A percentile compares a stretch with the other conserved stretches of the same genome.
phyloP scores from a whole-genome alignment of 2,797 vertebrate genomes.

The Poecilia gillii region DNA sequence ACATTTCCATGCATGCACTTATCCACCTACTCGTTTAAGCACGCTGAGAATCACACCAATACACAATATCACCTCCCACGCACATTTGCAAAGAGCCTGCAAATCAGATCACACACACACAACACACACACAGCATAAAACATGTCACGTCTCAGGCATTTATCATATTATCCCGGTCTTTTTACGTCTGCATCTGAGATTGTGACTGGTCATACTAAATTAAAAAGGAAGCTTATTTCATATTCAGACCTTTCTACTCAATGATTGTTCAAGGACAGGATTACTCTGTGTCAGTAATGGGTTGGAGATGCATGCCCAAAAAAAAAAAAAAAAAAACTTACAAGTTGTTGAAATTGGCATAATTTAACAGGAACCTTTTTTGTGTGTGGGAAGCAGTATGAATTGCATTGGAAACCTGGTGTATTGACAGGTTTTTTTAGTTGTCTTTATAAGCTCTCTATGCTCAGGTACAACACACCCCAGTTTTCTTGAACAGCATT shows the following conservation, averaged over 20 bases:
- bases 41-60: slow-evolving; percentile 32
- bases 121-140: slow-evolving; percentile 13
- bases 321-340: background rate
- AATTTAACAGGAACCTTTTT: slow-evolving; percentile 20
- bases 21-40: slow-evolving; percentile 54
- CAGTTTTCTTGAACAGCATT: slow-evolving; percentile 17
- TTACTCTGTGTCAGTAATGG: slow-evolving; percentile 4
- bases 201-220: slow-evolving; percentile 25
- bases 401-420: slow-evolving; percentile 17
- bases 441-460: slow-evolving; percentile 29
- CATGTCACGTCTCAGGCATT: slow-evolving; percentile 22
- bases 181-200: slow-evolving; percentile 48
- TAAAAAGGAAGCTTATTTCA: slow-evolving; percentile 30
- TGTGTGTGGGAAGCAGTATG: slow-evolving; percentile 13
- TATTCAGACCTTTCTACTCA: slow-evolving; percentile 32
- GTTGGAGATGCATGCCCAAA: background rate
- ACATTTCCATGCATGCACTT: slow-evolving; percentile 61
- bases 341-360: slow-evolving; percentile 26
- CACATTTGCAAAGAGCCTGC: slow-evolving; percentile 39
- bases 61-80: slow-evolving; percentile 53
- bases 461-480: slow-evolving; percentile 9
- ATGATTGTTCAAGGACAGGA: slow-evolving; percentile 35
- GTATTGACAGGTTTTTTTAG: slow-evolving; percentile 21
- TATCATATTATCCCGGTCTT: slow-evolving; percentile 38
- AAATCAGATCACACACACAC: slow-evolving; percentile 20